Evolutionary conservation across 2,113 vertebrate species (phyloP).

Genomic region (Pterophyllum scalare): DNA sequence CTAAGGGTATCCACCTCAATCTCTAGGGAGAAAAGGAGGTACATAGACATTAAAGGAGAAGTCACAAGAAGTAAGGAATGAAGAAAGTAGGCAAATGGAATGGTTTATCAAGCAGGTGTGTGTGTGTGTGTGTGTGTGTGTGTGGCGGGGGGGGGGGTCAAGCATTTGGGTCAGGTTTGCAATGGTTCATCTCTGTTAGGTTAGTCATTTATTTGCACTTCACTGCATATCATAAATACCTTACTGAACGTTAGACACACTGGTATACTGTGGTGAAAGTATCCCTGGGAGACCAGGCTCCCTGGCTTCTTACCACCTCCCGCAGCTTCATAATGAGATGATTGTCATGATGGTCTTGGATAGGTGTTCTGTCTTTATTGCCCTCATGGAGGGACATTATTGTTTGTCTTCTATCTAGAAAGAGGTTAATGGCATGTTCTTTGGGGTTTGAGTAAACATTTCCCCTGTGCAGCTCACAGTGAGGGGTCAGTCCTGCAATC

Average conservation of each 20-base stretch:
- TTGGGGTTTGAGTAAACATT: conserved; percentile 74
- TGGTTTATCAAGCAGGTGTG: neutral
- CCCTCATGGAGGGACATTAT: conserved; percentile 60
- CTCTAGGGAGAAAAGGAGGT: conserved; percentile 41
- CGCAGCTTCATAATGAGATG: conserved; percentile 72
- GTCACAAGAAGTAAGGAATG: conserved; percentile 7
- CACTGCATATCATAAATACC: conserved; percentile 58
- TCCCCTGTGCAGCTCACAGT: conserved; percentile 72
- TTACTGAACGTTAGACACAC: conserved; percentile 59
- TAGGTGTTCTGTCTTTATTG: conserved; percentile 70
- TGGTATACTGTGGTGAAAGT: conserved; percentile 28
- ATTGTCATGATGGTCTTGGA: conserved; percentile 70
- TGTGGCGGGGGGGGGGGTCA: conserved; percentile 8
- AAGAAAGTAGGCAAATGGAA: conserved; percentile 6
- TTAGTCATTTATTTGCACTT: conserved; percentile 72
- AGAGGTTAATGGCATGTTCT: conserved; percentile 77
- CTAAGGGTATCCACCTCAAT: conserved; percentile 54
- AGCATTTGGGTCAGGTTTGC: conserved; percentile 17
- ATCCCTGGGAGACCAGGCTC: conserved; percentile 49
- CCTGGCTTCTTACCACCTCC: conserved; percentile 52
- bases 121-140: too few species aligned
- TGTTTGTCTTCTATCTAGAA: conserved; percentile 74
- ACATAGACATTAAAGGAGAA: neutral
- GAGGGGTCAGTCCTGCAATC: conserved; percentile 76
- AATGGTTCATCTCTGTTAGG: conserved; percentile 42